Evolutionary conservation across 2,888 invertebrate species (phyloP).

Genomic region (Dolomedes plantarius): DNA sequence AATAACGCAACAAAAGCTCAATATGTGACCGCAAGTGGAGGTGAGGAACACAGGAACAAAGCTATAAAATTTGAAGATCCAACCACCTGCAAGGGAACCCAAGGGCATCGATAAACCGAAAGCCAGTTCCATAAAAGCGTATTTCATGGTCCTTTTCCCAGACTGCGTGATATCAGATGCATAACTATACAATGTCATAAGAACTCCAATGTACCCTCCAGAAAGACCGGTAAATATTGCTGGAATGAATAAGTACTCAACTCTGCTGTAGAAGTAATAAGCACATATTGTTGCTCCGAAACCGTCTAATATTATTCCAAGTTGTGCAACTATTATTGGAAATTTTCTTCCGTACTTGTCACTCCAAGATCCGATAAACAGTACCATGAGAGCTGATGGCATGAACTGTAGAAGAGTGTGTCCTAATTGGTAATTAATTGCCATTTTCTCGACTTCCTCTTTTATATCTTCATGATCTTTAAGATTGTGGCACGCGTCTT

Average conservation of each 20-base stretch:
- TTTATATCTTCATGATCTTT: constrained; percentile 10
- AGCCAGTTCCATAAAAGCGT: constrained; percentile 68
- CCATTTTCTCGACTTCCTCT: constrained; percentile 50
- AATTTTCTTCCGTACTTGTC: constrained; percentile 72
- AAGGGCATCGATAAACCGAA: constrained; percentile 84
- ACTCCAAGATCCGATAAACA: constrained; percentile 73
- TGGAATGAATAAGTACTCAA: constrained; percentile 35
- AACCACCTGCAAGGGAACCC: constrained; percentile 41
- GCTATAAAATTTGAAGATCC: constrained; percentile 8
- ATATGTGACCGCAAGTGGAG: constrained; percentile 24
- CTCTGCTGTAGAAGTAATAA: constrained; percentile 19
- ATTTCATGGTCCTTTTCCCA: constrained; percentile 57
- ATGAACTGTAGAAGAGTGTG: constrained; percentile 60
- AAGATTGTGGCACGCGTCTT: constrained; percentile 67
- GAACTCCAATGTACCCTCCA: constrained; percentile 50
- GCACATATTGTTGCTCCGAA: constrained; percentile 42
- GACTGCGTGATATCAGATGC: constrained; percentile 54
- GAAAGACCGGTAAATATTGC: constrained; percentile 43
- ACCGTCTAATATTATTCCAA: constrained; percentile 47
- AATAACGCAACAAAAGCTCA: constrained; percentile 32
- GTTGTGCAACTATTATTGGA: constrained; percentile 39
- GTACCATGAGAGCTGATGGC: constrained; percentile 51
- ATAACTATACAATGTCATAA: constrained; percentile 60
- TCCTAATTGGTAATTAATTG: constrained; percentile 65
- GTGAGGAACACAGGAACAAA: constrained; percentile 24